Evolutionary conservation across 2,797 vertebrate species (phyloP).

Genomic region (Pogonophryne albipinna): DNA sequence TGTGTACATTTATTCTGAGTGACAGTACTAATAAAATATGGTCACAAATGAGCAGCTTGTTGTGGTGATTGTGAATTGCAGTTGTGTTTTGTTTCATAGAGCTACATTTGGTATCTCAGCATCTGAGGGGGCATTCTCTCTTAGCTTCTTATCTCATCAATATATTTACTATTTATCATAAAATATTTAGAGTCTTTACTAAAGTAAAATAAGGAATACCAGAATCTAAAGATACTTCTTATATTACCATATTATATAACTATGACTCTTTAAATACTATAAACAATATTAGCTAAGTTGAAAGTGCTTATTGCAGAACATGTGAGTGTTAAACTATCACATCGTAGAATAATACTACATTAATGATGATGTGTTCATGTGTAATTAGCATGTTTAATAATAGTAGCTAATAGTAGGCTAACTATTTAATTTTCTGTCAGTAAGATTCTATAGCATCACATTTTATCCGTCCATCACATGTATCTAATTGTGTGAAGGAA

Average conservation of each 20-base stretch:
- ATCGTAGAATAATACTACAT: not conserved
- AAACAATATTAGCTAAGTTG: not conserved
- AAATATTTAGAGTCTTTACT: not conserved
- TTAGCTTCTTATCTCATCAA: not conserved
- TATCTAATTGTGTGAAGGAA: not conserved
- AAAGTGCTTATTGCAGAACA: not conserved
- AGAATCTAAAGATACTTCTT: not conserved
- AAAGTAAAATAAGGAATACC: not conserved
- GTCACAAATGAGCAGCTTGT: not conserved
- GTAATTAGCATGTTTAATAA: not conserved
- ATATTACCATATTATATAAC: not conserved
- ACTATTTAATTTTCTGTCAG: no score
- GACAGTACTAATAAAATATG: conserved; percentile 29
- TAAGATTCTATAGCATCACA: not conserved
- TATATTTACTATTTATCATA: not conserved
- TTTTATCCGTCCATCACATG: not conserved
- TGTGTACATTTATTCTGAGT: not conserved
- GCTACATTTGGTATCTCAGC: not conserved
- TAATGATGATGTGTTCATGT: not conserved
- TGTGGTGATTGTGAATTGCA: not conserved
- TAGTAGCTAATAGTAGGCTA: not conserved
- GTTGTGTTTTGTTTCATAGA: rapidly evolving
- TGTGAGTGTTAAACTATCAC: not conserved
- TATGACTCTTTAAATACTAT: not conserved
- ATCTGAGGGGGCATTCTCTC: not conserved